Evolutionary conservation across 2,113 vertebrate species (phyloP).

Genomic region (Xenus cinereus): DNA sequence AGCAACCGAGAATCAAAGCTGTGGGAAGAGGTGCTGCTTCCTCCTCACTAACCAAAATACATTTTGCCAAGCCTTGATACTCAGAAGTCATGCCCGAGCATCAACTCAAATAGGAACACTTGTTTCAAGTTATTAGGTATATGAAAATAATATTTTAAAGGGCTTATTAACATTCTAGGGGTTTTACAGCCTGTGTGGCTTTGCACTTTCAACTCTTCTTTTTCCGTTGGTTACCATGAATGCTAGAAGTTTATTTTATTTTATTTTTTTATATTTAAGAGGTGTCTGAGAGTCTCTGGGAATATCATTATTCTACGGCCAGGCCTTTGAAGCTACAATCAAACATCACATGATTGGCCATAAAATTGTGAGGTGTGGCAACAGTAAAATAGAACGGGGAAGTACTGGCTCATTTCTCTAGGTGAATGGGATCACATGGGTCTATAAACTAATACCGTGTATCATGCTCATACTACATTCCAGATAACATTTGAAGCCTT

Average conservation of each 20-base stretch:
- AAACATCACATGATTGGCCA: neutral
- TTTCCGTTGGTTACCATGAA: neutral
- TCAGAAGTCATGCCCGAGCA: neutral
- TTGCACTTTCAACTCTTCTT: neutral
- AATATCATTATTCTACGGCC: neutral
- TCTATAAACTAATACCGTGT: neutral
- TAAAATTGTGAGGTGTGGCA: neutral
- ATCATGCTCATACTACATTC: neutral
- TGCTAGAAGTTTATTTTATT: neutral
- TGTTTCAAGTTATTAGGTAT: neutral
- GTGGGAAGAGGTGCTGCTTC: neutral
- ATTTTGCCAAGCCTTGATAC: neutral
- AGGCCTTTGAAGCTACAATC: neutral
- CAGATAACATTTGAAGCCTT: constrained; percentile 15
- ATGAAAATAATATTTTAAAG: neutral
- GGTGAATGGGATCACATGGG: neutral
- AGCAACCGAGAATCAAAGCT: neutral
- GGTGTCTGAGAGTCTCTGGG: neutral
- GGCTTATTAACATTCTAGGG: neutral
- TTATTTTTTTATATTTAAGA: neutral
- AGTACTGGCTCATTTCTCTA: neutral
- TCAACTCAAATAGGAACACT: neutral
- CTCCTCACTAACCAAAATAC: neutral
- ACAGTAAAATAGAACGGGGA: neutral
- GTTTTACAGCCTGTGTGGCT: neutral